Evolutionary conservation across 2,888 invertebrate species (phyloP), one percentile per base, ranked within the genome.

Genomic region (Agrotis ipsilon): DNA sequence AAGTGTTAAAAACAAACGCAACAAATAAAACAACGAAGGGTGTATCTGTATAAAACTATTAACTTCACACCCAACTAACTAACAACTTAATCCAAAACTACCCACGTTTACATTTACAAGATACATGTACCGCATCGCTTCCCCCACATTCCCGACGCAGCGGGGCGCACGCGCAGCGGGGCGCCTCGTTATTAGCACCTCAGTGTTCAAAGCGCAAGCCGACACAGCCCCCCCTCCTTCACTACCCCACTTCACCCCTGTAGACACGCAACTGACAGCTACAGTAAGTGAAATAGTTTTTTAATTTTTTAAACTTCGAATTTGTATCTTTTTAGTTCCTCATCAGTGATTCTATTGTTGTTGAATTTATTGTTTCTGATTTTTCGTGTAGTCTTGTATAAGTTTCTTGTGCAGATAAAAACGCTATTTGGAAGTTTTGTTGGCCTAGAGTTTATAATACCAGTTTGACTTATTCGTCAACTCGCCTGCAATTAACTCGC

Each of bases 151-250:
- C 93, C 89, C 86, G 55, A 72, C 94, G 58, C 95, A 92, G 94
- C 95, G 90, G 94, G 95, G 90, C 91, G 92, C 91, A 70, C 19
- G 87, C 94, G 87, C 95, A 80, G 92, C 94, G 90, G 94, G 95
- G 87, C 87, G 92, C 91, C 94, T 94, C 93, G 94, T 95, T 95
- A 95, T 95, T 95, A 95, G 94, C 95, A 94, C 95, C 95, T 95
- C 94, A 86, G 73, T 84, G 88, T 85, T 92, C 94, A 95, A 95
- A 94, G 94, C 90, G 81, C 80, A 88, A 65, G 70, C 81, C 79
- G 75, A 75, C 75, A 58, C 80, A 61, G 39, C 39, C 69, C 70
- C 46, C 66, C 59, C 49, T 39, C 64, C 52, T 68, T 59, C 78
- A 7, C 19, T 68, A 62, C 75, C 82, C 70, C 85, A 77, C 86